Evolutionary conservation across 2,888 invertebrate genomes (phyloP).

Genomic region (Cephus runcator): DNA sequence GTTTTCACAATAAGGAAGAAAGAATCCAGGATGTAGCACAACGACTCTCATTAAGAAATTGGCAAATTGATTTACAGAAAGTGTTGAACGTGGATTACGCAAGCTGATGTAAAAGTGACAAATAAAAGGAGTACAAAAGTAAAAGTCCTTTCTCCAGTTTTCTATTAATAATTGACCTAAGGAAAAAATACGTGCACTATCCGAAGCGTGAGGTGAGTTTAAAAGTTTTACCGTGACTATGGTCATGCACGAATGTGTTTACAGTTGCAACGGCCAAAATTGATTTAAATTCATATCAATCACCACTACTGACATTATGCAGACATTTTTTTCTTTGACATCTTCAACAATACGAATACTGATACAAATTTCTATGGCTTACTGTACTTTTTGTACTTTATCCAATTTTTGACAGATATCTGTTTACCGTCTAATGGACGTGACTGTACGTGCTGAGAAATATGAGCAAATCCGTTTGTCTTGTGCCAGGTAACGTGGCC

Average conservation of each 20-base stretch:
- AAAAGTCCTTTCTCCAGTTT: neutral
- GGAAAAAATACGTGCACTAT: neutral
- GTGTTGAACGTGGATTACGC: neutral
- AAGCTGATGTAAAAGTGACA: constrained; percentile 1
- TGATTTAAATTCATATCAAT: neutral
- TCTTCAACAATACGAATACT: neutral
- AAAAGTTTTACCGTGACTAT: neutral
- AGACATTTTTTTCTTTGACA: neutral
- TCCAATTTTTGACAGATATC: no score
- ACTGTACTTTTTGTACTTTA: no score
- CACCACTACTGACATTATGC: neutral
- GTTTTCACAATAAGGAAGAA: neutral
- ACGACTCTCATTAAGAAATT: neutral
- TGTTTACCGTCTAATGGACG: neutral
- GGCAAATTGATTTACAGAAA: neutral
- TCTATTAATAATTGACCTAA: neutral
- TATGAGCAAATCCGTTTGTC: neutral
- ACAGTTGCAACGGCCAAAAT: neutral
- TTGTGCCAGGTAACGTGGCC: neutral
- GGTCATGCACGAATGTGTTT: neutral
- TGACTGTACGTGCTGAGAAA: neutral
- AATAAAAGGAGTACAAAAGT: neutral
- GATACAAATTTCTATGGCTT: no score
- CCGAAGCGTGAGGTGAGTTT: neutral
- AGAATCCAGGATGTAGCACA: neutral